Conservation (phyloP, 2,888 invertebrate genomes). For the Malacosoma neustria region DNA sequence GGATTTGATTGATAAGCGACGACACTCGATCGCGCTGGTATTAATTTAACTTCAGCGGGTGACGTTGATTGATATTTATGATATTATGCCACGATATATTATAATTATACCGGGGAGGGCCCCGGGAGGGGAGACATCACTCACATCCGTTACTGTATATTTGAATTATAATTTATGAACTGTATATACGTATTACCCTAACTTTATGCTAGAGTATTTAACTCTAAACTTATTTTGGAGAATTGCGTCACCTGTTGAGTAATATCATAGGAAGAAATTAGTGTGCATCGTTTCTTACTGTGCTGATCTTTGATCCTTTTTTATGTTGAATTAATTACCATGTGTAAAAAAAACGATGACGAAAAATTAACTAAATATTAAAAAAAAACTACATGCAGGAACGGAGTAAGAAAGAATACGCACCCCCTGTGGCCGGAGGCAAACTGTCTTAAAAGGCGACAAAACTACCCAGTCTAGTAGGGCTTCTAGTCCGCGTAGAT, state of each 20-base stretch:
- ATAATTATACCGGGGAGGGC: constrained; percentile 15
- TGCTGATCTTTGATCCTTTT: background rate
- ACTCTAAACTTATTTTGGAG: no score
- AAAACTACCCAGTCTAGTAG: background rate
- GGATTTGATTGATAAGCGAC: constrained; percentile 54
- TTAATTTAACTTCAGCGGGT: constrained; percentile 44
- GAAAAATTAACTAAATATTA: no score
- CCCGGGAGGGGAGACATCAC: background rate
- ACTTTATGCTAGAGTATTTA: no score
- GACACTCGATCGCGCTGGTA: constrained; percentile 58
- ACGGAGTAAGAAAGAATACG: background rate
- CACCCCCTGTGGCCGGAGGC: background rate
- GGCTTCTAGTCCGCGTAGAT: background rate
- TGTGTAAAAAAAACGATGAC: no score
- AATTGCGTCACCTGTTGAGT: no score
- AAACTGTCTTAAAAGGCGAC: background rate
- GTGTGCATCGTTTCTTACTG: background rate
- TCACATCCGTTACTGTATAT: no score
- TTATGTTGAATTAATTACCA: no score
- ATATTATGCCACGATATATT: constrained; percentile 43
- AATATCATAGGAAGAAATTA: no score
- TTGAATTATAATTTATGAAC: no score
- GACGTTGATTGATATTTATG: constrained; percentile 58
- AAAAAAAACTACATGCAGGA: no score
- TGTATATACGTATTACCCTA: no score